A percentile compares a stretch with the other conserved stretches of the same genome.
phyloP scores from a whole-genome alignment of 2,113 vertebrate genomes.

The Carassius carassius region DNA sequence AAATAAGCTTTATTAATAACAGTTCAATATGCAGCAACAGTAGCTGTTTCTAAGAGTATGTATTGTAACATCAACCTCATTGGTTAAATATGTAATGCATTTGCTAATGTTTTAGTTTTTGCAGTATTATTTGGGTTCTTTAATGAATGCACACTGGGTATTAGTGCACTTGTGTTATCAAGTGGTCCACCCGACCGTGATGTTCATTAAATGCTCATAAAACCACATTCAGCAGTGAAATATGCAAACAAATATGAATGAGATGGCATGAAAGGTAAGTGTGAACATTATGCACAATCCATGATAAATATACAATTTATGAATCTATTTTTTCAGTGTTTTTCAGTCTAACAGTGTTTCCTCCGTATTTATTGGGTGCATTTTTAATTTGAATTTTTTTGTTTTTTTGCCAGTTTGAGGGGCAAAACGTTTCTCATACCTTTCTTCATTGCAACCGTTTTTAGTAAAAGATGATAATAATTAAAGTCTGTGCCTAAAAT shows the following conservation, averaged over 20 bases:
- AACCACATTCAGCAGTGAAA: not conserved
- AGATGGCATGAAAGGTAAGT: constrained; percentile 12
- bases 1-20: not conserved
- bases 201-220: constrained; percentile 7
- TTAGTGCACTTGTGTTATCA: constrained; percentile 15
- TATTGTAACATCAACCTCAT: not conserved
- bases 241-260: not conserved
- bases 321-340: not conserved
- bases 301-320: not conserved
- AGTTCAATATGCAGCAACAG: not conserved
- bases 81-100: not conserved
- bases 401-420: not conserved
- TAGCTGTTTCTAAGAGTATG: not conserved
- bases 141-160: not conserved
- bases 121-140: not conserved
- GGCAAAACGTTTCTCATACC: too few relatives aligned
- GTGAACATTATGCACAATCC: not conserved
- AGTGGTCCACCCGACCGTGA: not conserved
- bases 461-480: too few relatives aligned
- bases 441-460: too few relatives aligned
- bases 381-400: not conserved
- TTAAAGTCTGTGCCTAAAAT: too few relatives aligned
- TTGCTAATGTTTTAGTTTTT: not conserved
- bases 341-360: not conserved
- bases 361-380: not conserved